Evolutionary conservation across 2,113 vertebrate genomes (phyloP).

Genomic region (Sciurus niger): DNA sequence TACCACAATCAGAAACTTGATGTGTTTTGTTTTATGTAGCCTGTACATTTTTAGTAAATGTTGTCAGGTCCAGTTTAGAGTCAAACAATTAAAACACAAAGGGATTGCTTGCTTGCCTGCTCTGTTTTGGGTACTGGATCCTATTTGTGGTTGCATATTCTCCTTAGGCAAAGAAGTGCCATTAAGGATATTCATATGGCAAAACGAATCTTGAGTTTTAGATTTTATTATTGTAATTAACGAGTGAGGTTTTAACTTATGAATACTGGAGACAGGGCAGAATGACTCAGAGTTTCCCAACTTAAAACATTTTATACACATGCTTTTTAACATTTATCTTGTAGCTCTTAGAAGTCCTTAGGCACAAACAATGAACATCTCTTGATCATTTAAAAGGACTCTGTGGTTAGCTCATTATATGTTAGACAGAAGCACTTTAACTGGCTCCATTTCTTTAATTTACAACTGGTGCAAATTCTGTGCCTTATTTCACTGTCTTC

Average conservation of each 20-base stretch:
- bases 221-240: conserved; percentile 17
- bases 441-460: conserved; percentile 44
- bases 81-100: neutral
- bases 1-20: neutral
- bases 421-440: neutral
- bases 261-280: neutral
- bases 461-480: conserved; percentile 27
- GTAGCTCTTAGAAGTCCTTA: neutral
- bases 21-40: neutral
- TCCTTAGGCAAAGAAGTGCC: neutral
- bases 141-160: neutral
- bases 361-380: conserved; percentile 32
- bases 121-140: neutral
- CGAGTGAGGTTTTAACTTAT: neutral
- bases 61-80: neutral
- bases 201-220: neutral
- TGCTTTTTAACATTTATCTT: conserved; percentile 27
- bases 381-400: conserved; percentile 15
- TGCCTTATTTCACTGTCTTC: neutral
- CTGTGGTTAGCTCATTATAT: conserved; percentile 19
- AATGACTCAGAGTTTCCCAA: neutral
- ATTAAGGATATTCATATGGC: neutral
- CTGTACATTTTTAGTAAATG: neutral
- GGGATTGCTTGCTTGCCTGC: neutral
- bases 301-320: neutral